These are phyloP conservation scores for Toxotes lorentzi DNA, from an alignment of 2,797 vertebrate species.

Conservation along the genomic window DNA sequence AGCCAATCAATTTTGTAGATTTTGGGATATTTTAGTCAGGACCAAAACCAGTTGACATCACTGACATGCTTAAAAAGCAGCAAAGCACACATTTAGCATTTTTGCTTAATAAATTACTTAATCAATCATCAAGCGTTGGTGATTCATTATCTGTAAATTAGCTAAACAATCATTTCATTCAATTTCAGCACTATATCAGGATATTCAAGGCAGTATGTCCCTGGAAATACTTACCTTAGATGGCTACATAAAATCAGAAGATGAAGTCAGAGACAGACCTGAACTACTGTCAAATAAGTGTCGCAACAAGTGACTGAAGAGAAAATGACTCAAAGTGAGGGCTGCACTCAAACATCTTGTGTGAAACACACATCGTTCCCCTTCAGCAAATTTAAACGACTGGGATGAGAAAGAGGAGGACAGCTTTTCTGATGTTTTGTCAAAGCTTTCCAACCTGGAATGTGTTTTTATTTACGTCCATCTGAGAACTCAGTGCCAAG, in stretches of 20 bases:
- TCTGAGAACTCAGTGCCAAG: slow-evolving; percentile 43
- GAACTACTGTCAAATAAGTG: slow-evolving; percentile 15
- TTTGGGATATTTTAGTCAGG: too few relatives aligned
- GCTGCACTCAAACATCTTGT: slow-evolving; percentile 37
- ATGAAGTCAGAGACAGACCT: slow-evolving; percentile 2
- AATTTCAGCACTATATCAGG: not conserved
- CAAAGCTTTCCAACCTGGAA: slow-evolving; percentile 8
- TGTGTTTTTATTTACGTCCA: slow-evolving; percentile 23
- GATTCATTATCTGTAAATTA: too few relatives aligned
- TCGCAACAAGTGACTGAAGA: not conserved
- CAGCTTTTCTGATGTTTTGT: slow-evolving; percentile 12
- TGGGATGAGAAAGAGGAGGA: not conserved
- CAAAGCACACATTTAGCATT: not conserved
- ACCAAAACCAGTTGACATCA: too few relatives aligned
- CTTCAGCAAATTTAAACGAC: not conserved
- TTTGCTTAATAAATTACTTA: not conserved
- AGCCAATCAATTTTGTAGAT: too few relatives aligned
- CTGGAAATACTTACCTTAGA: too few relatives aligned
- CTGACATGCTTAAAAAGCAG: too few relatives aligned
- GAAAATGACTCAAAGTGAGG: slow-evolving; percentile 23
- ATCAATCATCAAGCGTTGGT: too few relatives aligned
- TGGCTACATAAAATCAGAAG: not conserved
- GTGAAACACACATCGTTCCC: not conserved
- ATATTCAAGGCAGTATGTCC: too few relatives aligned
- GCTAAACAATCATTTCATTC: too few relatives aligned